Evolutionary conservation across 2,113 vertebrate species (phyloP), one percentile per base, ranked within the genome.

Genomic region (Syngnathoides biaculeatus): DNA sequence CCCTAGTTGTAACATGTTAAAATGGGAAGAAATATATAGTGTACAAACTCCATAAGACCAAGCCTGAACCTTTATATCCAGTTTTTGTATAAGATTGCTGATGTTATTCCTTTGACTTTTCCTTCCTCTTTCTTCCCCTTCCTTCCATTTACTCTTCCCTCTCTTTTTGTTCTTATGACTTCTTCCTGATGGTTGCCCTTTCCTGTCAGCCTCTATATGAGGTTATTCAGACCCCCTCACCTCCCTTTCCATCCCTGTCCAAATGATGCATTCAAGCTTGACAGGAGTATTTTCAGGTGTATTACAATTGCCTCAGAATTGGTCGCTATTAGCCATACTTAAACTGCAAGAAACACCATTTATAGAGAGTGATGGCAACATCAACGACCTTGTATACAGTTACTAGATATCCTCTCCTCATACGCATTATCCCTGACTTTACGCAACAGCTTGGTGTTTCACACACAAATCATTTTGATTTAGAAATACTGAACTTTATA

Each of bases 201-300:
- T 57, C 22, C 64, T 65, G 67, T 3, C 68, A 90, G 89, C 61
- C 40, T 79, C 87, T 55, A 79, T 87, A 85, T 75, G 84, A 20
- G 82, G 65, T 66, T 83, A 74, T 61, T 71, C 84, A 59, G 84
- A 88, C 26, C 85, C 80, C 73, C 78, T 80, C 74, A 80, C 70
- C 71, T 72, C 73, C 73, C 82, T 80, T 66, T 65, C 72, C 62
- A 64, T 52, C 69, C 38, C 81, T 15, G 60, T 76, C 19, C 83
- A 79, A 61, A 77, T 76, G 76, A 86, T 84, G 79, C 83, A 88
- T 62, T 26, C 71, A 71, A 77, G 76, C 65, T 74, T 71, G 47
- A 75, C 82, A 35, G 85, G 78, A 67, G 50, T 75, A 22, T 87
- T 88, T 59, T 79, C 82, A 86, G 84, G 84, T 86, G 81, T 17